phyloP scores from a whole-genome alignment of 2,113 vertebrate genomes.

The Hepsetus odoe region DNA sequence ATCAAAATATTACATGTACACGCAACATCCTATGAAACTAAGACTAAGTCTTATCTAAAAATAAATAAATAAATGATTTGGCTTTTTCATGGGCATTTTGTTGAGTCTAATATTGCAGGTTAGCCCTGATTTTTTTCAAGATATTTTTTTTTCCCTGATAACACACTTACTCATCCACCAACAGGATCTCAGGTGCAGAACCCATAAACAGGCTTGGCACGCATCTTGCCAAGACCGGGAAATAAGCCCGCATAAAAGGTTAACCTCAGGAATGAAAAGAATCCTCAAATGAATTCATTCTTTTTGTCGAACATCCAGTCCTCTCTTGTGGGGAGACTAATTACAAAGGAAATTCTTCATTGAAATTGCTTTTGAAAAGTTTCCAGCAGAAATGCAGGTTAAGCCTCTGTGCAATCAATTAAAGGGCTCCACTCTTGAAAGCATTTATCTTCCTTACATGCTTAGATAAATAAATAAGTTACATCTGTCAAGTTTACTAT shows the following conservation, averaged over 20 bases:
- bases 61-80: no score
- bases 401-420: background rate
- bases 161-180: background rate
- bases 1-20: no score
- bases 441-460: no score
- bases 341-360: constrained; percentile 41
- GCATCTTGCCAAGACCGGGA: constrained; percentile 11
- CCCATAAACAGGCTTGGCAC: constrained; percentile 13
- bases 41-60: no score
- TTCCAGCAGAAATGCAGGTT: background rate
- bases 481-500: no score
- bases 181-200: constrained; percentile 11
- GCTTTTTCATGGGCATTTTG: background rate
- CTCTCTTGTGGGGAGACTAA: constrained; percentile 28
- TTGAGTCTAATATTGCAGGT: background rate
- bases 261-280: constrained; percentile 56
- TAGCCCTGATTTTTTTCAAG: background rate
- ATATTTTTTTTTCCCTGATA: background rate
- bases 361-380: background rate
- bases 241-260: constrained; percentile 38
- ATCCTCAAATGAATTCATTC: constrained; percentile 43
- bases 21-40: no score
- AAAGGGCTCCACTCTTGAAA: no score
- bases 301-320: constrained; percentile 14
- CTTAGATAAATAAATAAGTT: no score